A percentile compares a stretch with the other conserved stretches of the same genome.
Evolutionary conservation across 2,797 vertebrate genomes (phyloP).

Genomic region (Peromyscus eremicus): DNA sequence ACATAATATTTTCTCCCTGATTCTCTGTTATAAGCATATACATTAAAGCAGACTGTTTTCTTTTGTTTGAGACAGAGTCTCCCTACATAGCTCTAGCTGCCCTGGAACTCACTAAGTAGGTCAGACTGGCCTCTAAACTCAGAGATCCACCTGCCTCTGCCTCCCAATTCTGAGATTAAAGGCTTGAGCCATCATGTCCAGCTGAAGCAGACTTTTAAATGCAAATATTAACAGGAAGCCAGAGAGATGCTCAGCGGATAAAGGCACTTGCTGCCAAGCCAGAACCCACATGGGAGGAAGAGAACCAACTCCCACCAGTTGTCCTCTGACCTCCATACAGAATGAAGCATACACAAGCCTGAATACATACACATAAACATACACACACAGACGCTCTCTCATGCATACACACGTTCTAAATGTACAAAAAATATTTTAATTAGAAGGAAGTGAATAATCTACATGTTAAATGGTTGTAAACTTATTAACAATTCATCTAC

Average conservation of each 20-base stretch:
- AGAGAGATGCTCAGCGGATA: background rate
- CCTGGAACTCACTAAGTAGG: background rate
- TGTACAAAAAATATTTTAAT: background rate
- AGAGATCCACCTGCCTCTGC: background rate
- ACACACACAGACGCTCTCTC: background rate
- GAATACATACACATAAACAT: background rate
- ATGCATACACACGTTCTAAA: background rate
- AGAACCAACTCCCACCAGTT: background rate
- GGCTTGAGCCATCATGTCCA: background rate
- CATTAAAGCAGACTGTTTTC: background rate
- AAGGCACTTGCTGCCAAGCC: background rate
- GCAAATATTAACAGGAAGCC: background rate
- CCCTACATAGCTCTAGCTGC: background rate
- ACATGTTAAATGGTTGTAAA: background rate
- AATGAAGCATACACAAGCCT: background rate
- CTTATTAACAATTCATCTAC: background rate
- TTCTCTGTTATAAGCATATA: background rate
- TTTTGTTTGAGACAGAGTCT: background rate
- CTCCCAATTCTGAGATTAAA: background rate
- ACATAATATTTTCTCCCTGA: background rate
- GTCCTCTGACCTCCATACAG: background rate
- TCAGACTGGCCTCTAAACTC: background rate
- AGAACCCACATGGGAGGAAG: background rate
- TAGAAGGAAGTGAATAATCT: conserved; percentile 46
- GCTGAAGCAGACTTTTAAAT: background rate